Evolutionary conservation across 2,113 vertebrate genomes (phyloP), one percentile per base, ranked within the genome.

Genomic region (Mirounga angustirostris): DNA sequence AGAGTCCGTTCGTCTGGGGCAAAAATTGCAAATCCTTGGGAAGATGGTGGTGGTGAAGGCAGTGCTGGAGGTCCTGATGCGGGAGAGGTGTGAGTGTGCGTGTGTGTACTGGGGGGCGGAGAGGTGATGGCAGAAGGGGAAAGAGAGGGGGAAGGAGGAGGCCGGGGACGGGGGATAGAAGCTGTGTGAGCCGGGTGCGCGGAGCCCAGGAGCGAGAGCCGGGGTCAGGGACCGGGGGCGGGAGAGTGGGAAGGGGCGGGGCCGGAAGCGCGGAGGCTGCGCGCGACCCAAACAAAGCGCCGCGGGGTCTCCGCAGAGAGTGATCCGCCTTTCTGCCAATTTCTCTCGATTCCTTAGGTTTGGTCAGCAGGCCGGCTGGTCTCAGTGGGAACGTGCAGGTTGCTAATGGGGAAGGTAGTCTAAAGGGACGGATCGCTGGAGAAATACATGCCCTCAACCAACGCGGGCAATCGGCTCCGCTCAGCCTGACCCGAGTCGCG

Each of bases 291-390:
- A 13, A 96, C 94, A 83, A 87, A 96, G 95, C 84, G 36, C 46
- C 0, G 33, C 40, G 0, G 0, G 8, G 54, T 46, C 33, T 21
- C 33, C 12, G 16, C 65, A 1, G 0, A 2, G 19, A 16, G 56
- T 7, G 8, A 0, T 6, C 18, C 0, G 18, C 19, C 5, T 46
- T 1, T 7, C 0, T 9, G 16, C 10, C 0, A 21, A 0, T 21
- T 15, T 56, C 36, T 59, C 12, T 18, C 0, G 5, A 50, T 4
- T 26, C 46, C 26, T 30, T 3, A 4, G 22, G 0, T 24, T 58
- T 4, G 74, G 61, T 79, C 24, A 0, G 46, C 28, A 0, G 21
- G 12, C 10, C 4, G 65, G 43, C 28, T 3, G 61, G 21, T 11
- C 19, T 50, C 1, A 58, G 40, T 21, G 79, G 69, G 83, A 56